phyloP scores from a whole-genome alignment of 2,888 invertebrate genomes.

The Hypomecis punctinalis region DNA sequence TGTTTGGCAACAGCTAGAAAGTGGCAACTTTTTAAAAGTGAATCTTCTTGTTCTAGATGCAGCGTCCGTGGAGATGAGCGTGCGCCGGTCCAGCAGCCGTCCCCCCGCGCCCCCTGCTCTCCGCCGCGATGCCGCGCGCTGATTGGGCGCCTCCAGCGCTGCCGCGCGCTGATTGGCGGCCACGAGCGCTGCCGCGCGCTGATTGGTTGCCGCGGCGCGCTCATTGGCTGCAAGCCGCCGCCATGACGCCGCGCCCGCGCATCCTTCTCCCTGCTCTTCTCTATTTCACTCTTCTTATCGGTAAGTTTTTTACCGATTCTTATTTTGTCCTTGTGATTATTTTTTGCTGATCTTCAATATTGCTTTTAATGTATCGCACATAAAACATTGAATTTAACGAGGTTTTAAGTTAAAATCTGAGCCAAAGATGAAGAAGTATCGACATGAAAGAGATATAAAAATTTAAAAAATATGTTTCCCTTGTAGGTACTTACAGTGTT shows the following conservation, averaged over 20 bases:
- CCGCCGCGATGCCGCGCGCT: constrained; percentile 35
- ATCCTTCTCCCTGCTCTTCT: constrained; percentile 50
- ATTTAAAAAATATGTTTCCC: too few relatives aligned
- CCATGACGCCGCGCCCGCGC: constrained; percentile 36
- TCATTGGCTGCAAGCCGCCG: constrained; percentile 30
- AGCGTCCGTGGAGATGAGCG: constrained; percentile 62
- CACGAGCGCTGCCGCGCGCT: constrained; percentile 40
- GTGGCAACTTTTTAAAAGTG: too few relatives aligned
- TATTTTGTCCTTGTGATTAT: too few relatives aligned
- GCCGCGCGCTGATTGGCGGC: constrained; percentile 39
- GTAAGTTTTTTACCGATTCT: constrained; percentile 45
- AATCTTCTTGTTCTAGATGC: constrained; percentile 50
- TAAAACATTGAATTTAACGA: too few relatives aligned
- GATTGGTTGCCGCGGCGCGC: constrained; percentile 36
- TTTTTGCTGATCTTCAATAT: too few relatives aligned
- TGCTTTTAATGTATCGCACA: too few relatives aligned
- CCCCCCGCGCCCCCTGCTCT: constrained; percentile 45
- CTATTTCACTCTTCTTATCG: constrained; percentile 55
- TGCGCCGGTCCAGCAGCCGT: constrained; percentile 43
- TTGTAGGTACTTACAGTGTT: too few relatives aligned
- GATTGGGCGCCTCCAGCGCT: constrained; percentile 24
- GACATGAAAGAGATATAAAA: too few relatives aligned
- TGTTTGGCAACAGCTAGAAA: too few relatives aligned
- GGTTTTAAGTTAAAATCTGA: too few relatives aligned
- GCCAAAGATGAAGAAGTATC: too few relatives aligned